These are phyloP conservation scores for Acrocephalus kingi DNA, from an alignment of 2,113 vertebrate genomes.

Conservation along the genomic window DNA sequence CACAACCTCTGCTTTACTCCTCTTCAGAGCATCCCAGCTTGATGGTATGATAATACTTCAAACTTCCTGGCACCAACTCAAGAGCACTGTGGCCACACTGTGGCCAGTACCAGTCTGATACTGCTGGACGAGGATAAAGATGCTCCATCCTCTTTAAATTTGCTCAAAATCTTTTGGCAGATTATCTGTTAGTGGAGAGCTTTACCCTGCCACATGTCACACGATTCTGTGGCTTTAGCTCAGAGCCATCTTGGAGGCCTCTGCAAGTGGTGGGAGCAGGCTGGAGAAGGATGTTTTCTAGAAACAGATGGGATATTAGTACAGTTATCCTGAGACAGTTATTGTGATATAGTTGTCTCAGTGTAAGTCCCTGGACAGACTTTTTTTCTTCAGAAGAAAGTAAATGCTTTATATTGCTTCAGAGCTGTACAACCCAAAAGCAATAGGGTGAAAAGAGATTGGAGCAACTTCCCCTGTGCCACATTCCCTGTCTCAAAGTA, in stretches of 20 bases:
- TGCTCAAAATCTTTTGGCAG: not conserved
- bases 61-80: not conserved
- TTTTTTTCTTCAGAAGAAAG: not conserved
- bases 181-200: not conserved
- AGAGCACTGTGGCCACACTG: not conserved
- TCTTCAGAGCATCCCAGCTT: not conserved
- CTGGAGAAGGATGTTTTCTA: not conserved
- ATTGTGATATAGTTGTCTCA: not conserved
- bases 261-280: not conserved
- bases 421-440: not conserved
- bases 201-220: not conserved
- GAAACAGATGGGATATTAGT: not conserved
- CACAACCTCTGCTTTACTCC: not conserved
- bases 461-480: not conserved
- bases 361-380: not conserved
- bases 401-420: not conserved
- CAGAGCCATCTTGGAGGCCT: not conserved
- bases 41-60: not conserved
- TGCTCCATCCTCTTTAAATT: not conserved
- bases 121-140: not conserved
- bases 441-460: not conserved
- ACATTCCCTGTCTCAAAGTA: not conserved
- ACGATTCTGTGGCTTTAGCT: accelerated
- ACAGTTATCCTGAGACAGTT: not conserved
- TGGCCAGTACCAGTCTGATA: not conserved